These are phyloP conservation scores for Hypselothyrea guttata DNA, from an alignment of 2,888 invertebrate genomes.

Conservation along the genomic window DNA sequence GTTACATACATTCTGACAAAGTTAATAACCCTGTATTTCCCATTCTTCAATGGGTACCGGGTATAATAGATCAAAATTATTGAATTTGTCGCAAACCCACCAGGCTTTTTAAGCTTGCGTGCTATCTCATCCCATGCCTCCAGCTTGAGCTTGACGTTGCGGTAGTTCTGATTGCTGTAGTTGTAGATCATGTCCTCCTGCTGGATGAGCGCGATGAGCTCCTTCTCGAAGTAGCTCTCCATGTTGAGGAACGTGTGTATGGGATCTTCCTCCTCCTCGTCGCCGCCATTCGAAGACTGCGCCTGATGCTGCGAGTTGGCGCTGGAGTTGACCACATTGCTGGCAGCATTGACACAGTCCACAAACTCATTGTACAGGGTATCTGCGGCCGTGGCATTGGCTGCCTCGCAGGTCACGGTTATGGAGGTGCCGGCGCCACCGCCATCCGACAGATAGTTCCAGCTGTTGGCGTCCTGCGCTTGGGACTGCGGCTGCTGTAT, in stretches of 20 bases:
- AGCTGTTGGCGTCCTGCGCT: constrained; percentile 62
- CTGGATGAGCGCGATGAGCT: constrained; percentile 76
- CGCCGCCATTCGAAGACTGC: constrained; percentile 33
- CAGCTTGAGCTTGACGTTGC: constrained; percentile 77
- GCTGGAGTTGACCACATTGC: constrained; percentile 37
- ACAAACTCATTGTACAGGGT: constrained; percentile 74
- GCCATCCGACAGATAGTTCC: constrained; percentile 69
- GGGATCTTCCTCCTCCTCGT: constrained; percentile 80
- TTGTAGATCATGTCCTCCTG: constrained; percentile 79
- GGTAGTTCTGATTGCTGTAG: constrained; percentile 75
- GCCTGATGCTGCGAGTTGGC: constrained; percentile 42
- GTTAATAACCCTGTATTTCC: too few relatives aligned
- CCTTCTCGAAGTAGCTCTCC: constrained; percentile 81
- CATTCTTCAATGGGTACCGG: too few relatives aligned
- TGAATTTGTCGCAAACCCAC: constrained; percentile 37
- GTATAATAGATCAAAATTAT: too few relatives aligned
- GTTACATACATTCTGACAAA: too few relatives aligned
- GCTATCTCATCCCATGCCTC: constrained; percentile 80
- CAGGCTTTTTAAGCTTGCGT: constrained; percentile 79
- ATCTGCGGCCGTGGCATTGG: constrained; percentile 55
- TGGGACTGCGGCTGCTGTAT: constrained; percentile 36
- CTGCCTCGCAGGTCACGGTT: constrained; percentile 48
- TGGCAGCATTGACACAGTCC: constrained; percentile 65
- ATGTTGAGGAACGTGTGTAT: constrained; percentile 81
- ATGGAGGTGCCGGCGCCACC: constrained; percentile 46